phyloP scores from a whole-genome alignment of 1,140 invertebrate genomes.

The Brachystomella parvula region DNA sequence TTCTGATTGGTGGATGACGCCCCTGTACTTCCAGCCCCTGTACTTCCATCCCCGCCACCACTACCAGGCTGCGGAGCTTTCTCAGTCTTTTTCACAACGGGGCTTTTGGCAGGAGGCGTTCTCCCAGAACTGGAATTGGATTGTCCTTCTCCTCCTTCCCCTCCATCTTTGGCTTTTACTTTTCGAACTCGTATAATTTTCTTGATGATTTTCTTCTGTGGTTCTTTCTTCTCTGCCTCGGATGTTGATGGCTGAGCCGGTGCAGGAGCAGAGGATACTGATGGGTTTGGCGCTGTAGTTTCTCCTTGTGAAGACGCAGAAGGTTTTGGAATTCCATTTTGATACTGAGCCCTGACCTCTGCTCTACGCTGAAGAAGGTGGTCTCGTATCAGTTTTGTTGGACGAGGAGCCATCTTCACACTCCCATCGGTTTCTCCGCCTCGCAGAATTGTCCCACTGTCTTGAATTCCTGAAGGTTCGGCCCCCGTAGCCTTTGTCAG shows the following conservation, averaged over 20 bases:
- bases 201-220: slow-evolving; percentile 32
- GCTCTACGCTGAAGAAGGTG: not conserved
- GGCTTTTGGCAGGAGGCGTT: not conserved
- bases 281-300: not conserved
- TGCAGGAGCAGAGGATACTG: slow-evolving; percentile 22
- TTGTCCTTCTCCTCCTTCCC: not conserved
- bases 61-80: too few relatives aligned
- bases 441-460: too few relatives aligned
- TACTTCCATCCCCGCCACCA: not conserved
- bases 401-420: not conserved
- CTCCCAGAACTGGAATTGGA: not conserved
- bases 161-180: slow-evolving; percentile 9
- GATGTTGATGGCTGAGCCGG: slow-evolving; percentile 24
- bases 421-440: not conserved
- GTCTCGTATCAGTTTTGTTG: not conserved
- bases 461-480: too few relatives aligned
- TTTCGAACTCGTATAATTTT: slow-evolving; percentile 29
- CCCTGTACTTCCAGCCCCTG: too few relatives aligned
- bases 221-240: not conserved
- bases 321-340: not conserved
- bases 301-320: not conserved
- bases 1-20: not conserved
- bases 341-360: not conserved
- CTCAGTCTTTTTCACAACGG: not conserved
- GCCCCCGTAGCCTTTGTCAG: too few relatives aligned